phyloP scores from a whole-genome alignment of 2,797 vertebrate species.

The Platalea minor region DNA sequence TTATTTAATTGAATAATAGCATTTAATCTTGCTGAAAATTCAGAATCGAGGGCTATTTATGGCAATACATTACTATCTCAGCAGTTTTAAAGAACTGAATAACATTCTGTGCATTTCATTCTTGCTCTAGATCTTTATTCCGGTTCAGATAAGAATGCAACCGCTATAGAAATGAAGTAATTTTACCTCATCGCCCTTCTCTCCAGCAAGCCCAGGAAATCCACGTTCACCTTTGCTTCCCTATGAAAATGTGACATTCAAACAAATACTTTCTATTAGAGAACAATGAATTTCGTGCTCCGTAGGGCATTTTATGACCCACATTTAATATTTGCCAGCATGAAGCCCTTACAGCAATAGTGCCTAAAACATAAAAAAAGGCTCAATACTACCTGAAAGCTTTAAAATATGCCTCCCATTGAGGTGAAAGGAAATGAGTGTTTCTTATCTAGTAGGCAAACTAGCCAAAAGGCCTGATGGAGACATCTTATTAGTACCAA shows the following conservation, averaged over 20 bases:
- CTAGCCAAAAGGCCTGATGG: background rate
- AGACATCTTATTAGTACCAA: background rate
- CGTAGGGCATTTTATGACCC: background rate
- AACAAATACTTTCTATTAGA: background rate
- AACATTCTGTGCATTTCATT: background rate
- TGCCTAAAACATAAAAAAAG: background rate
- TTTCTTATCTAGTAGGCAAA: background rate
- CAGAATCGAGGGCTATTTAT: background rate
- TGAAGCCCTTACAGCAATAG: background rate
- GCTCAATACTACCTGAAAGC: background rate
- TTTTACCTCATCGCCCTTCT: conserved; percentile 94
- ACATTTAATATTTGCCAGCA: background rate
- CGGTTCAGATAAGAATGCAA: background rate
- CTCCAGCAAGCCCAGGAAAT: conserved; percentile 88
- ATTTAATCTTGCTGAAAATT: background rate
- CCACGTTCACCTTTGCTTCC: conserved; percentile 96
- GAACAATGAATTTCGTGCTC: background rate
- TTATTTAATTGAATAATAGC: background rate
- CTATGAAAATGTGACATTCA: conserved; percentile 72
- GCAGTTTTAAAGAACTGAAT: background rate
- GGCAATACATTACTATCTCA: background rate
- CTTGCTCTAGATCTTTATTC: background rate
- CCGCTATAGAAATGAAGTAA: background rate
- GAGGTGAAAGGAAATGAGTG: background rate
- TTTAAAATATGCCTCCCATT: background rate